These are phyloP conservation scores for Saccopteryx leptura DNA, from an alignment of 2,113 vertebrate genomes.

Conservation along the genomic window DNA sequence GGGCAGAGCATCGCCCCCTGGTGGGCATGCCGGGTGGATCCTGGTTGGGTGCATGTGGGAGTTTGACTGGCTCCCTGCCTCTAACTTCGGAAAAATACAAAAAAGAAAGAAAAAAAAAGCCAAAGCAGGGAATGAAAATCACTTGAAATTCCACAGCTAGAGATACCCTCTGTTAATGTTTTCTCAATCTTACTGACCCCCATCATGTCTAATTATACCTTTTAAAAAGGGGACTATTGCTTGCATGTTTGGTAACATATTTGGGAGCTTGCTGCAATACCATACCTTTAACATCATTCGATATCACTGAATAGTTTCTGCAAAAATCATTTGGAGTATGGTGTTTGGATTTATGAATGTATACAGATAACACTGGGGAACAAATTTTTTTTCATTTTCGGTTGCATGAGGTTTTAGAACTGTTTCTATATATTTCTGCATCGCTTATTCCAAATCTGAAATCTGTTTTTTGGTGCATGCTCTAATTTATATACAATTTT, in stretches of 20 bases:
- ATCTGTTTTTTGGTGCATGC: no score
- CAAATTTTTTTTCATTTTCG: no score
- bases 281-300: not conserved
- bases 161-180: constrained; percentile 4
- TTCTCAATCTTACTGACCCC: not conserved
- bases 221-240: not conserved
- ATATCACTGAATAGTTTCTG: constrained; percentile 22
- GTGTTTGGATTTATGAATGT: not conserved
- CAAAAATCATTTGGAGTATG: not conserved
- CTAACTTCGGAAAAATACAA: no score
- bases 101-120: constrained; percentile 1
- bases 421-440: no score
- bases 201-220: not conserved
- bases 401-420: no score
- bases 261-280: not conserved
- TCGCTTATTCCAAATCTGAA: no score
- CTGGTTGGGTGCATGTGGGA: no score
- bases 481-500: no score
- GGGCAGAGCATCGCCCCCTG: no score
- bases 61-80: no score
- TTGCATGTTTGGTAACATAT: not conserved
- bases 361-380: not conserved
- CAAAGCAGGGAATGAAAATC: constrained; percentile 57
- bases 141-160: not conserved
- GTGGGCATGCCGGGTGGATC: no score